Percentiles rank a stretch among this genome's conserved stretches.
Evolutionary conservation across 1,140 invertebrate species (phyloP).

Genomic region (Batillaria attramentaria): DNA sequence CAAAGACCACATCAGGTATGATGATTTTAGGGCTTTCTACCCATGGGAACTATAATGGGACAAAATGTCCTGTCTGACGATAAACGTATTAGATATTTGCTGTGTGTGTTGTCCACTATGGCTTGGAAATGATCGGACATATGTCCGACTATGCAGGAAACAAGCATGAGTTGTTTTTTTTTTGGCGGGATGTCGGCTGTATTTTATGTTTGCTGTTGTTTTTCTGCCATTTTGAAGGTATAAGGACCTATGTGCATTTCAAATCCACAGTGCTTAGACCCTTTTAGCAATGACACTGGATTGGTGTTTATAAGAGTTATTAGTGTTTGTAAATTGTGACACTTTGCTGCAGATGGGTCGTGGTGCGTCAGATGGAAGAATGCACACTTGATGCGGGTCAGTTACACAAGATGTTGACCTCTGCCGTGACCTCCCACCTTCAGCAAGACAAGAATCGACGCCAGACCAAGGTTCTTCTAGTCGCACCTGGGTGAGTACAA

Average conservation of each 20-base stretch:
- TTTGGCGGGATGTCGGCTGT: neutral
- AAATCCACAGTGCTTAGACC: neutral
- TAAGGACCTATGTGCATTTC: too few relatives aligned
- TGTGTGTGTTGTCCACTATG: neutral
- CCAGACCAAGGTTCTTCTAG: conserved; percentile 51
- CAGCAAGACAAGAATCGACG: conserved; percentile 30
- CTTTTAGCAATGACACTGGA: neutral
- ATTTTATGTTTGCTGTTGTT: neutral
- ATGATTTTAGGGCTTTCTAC: neutral
- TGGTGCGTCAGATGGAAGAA: conserved; percentile 48
- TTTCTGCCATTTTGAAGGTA: too few relatives aligned
- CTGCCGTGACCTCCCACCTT: conserved; percentile 43
- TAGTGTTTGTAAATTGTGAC: neutral
- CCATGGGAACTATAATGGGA: neutral
- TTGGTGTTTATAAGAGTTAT: too few relatives aligned
- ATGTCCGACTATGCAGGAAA: neutral
- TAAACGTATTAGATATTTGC: too few relatives aligned
- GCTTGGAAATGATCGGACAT: neutral
- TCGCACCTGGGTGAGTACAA: conserved; percentile 63
- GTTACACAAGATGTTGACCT: conserved; percentile 50
- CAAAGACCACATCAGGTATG: conserved; percentile 59
- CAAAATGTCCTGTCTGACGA: neutral
- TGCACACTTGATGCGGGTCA: conserved; percentile 38
- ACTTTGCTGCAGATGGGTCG: conserved; percentile 49
- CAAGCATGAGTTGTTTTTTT: neutral